Conservation (phyloP, 1,140 invertebrate species). For the Radopholus similis region DNA sequence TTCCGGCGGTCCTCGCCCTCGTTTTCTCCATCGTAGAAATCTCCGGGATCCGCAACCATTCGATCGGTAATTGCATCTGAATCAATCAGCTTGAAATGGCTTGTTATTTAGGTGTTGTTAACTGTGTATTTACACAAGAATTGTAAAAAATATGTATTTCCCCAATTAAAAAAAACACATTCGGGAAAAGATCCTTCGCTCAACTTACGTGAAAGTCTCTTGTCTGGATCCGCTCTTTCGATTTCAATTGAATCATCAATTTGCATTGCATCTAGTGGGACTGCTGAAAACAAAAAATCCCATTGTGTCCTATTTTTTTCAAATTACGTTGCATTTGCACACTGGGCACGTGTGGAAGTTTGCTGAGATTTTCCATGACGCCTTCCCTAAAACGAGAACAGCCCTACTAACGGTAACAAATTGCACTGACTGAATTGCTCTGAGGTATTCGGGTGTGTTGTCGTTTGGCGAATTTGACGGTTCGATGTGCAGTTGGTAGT, state of each 20-base stretch:
- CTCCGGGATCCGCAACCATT: constrained; percentile 87
- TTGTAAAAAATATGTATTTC: neutral
- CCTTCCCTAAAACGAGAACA: constrained; percentile 75
- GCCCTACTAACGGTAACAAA: neutral
- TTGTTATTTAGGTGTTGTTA: constrained; percentile 15
- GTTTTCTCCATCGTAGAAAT: constrained; percentile 86
- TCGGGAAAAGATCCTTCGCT: constrained; percentile 2
- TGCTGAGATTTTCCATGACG: constrained; percentile 89
- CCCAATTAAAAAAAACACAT: constrained; percentile 6
- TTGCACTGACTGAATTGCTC: constrained; percentile 61
- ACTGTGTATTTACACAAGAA: neutral
- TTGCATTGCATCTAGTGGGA: constrained; percentile 76
- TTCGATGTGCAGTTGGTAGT: constrained; percentile 85
- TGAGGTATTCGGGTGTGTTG: constrained; percentile 93
- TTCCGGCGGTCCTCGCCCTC: constrained; percentile 46
- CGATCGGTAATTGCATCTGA: constrained; percentile 77
- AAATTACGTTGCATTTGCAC: constrained; percentile 81
- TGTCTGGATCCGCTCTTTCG: constrained; percentile 53
- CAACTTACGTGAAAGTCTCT: constrained; percentile 41
- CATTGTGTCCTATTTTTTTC: neutral
- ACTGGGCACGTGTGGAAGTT: constrained; percentile 93
- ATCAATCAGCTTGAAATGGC: constrained; percentile 62
- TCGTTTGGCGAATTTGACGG: constrained; percentile 98
- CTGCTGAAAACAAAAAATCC: constrained; percentile 65
- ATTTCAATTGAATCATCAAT: constrained; percentile 34